phyloP scores from a whole-genome alignment of 2,113 vertebrate genomes.

The Ceyx margarethae region DNA sequence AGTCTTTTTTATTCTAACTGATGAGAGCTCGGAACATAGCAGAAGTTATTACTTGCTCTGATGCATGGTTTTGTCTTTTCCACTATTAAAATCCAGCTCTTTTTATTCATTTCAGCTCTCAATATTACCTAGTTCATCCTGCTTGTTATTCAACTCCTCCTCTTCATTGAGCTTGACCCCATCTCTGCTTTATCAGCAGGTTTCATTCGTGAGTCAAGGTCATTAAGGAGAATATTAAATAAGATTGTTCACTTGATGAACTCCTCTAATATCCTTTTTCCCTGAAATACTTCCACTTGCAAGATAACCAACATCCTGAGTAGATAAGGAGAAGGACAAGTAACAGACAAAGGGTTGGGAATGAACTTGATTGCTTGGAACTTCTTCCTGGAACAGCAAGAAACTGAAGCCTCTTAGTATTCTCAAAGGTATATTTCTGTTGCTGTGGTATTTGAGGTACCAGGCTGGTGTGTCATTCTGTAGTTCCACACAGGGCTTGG shows the following conservation, averaged over 20 bases:
- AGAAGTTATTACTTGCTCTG: not conserved
- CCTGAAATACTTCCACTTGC: conserved; percentile 26
- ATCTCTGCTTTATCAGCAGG: conserved; percentile 44
- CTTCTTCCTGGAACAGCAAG: not conserved
- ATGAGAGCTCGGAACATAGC: not conserved
- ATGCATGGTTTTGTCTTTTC: conserved; percentile 2
- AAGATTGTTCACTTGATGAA: conserved; percentile 52
- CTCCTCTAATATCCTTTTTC: conserved; percentile 37
- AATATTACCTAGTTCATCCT: not conserved
- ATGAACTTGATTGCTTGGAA: not conserved
- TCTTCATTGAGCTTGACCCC: conserved; percentile 33
- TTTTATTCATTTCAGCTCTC: conserved; percentile 9
- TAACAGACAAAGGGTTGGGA: conserved; percentile 7
- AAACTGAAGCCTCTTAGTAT: not conserved
- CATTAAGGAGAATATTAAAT: conserved; percentile 55
- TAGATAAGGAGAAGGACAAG: not conserved
- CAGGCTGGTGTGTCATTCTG: not conserved
- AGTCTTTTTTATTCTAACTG: not conserved
- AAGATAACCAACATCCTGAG: not conserved
- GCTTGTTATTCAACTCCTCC: conserved; percentile 13
- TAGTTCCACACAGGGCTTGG: not conserved
- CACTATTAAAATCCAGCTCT: conserved; percentile 15
- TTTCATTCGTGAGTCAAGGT: not conserved
- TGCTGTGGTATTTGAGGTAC: not conserved
- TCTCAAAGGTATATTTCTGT: not conserved